Evolutionary conservation across 2,113 vertebrate species (phyloP).

Genomic region (Chloebia gouldiae): DNA sequence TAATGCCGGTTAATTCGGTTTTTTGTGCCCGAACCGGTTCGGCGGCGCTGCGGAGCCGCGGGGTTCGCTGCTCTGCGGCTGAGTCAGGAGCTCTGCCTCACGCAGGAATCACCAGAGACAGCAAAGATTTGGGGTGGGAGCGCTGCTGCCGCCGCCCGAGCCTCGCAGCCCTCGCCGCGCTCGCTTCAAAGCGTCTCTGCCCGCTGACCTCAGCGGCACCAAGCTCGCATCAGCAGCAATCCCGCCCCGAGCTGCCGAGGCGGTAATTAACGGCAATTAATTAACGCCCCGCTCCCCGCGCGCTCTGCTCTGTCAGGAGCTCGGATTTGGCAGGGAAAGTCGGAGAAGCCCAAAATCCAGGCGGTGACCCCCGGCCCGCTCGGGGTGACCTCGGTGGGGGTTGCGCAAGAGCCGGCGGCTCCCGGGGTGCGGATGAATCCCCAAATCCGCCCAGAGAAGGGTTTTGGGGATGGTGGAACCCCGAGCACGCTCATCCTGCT

Average conservation of each 20-base stretch:
- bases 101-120: not conserved
- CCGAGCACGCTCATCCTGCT: not conserved
- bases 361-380: not conserved
- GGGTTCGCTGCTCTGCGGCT: not conserved
- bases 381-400: not conserved
- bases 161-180: not conserved
- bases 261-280: not conserved
- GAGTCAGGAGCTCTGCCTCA: slow-evolving; percentile 23
- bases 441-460: not conserved
- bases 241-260: not conserved
- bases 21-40: not conserved
- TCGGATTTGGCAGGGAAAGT: not conserved
- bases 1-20: not conserved
- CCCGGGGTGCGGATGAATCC: not conserved
- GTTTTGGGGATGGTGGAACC: no score
- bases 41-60: not conserved
- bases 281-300: not conserved
- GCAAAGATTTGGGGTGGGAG: not conserved
- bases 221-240: not conserved
- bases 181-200: not conserved
- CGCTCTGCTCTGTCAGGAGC: not conserved
- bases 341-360: not conserved
- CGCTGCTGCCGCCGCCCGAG: not conserved
- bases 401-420: not conserved
- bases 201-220: not conserved